Conservation (phyloP, 2,888 invertebrate genomes). For the Drosophila mimetica region DNA sequence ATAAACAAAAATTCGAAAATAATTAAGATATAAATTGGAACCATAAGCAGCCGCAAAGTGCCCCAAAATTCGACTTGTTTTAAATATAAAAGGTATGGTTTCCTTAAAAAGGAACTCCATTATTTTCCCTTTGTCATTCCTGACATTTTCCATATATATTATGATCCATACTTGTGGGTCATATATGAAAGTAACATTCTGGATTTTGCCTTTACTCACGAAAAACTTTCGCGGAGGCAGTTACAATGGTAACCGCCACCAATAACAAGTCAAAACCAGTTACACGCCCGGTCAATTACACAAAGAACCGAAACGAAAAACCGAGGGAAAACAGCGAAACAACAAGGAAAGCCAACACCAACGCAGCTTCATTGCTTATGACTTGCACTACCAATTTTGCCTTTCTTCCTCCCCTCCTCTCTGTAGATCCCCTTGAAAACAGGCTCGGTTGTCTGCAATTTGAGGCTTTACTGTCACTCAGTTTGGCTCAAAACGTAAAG, state of each 20-base stretch:
- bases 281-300: slow-evolving; percentile 76
- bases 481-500: slow-evolving; percentile 22
- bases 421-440: slow-evolving; percentile 6
- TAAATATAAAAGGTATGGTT: no score
- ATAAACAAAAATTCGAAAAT: no score
- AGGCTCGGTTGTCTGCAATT: slow-evolving; percentile 65
- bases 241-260: slow-evolving; percentile 14
- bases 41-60: no score
- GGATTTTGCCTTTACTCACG: slow-evolving; percentile 12
- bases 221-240: slow-evolving; percentile 39
- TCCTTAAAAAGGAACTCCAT: no score
- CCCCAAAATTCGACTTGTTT: no score
- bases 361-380: slow-evolving; percentile 49
- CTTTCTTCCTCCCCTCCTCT: neutral
- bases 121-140: neutral
- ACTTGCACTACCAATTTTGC: slow-evolving; percentile 34
- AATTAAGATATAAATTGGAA: no score
- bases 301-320: slow-evolving; percentile 53
- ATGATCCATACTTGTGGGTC: slow-evolving; percentile 55
- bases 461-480: slow-evolving; percentile 73
- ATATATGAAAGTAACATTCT: slow-evolving; percentile 51
- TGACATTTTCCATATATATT: slow-evolving; percentile 11
- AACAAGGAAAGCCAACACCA: slow-evolving; percentile 56
- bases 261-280: slow-evolving; percentile 69
- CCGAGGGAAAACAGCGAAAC: slow-evolving; percentile 15